Percentiles rank a stretch among this genome's conserved stretches.
Conservation (phyloP, 30 jellyfish, hydroid and myxozoan species). For the Pseudorhiza aurosa region DNA sequence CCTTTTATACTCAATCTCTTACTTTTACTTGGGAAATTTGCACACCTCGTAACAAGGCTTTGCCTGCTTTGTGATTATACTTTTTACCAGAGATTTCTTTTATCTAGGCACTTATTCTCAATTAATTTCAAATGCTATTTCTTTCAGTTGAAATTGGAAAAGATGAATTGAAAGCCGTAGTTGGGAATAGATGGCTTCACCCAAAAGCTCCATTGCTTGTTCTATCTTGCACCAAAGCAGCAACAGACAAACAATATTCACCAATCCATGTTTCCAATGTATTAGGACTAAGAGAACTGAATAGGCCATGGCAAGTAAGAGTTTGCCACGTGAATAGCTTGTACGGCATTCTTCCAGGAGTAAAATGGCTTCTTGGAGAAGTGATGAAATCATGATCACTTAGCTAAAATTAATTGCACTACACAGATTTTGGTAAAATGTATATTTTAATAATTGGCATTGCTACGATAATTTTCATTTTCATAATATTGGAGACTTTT, state of each 20-base stretch:
- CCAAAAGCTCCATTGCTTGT: constrained; percentile 89
- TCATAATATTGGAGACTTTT: too few relatives aligned
- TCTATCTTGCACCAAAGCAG: constrained; percentile 79
- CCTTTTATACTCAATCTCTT: not conserved
- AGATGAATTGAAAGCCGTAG: constrained; percentile 87
- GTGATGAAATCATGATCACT: constrained; percentile 58
- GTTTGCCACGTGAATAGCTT: constrained; percentile 76
- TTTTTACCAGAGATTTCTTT: too few relatives aligned
- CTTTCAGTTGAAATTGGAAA: constrained; percentile 63
- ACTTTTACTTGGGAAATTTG: not conserved
- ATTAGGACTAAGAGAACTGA: constrained; percentile 64
- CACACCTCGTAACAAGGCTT: too few relatives aligned
- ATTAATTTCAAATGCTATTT: too few relatives aligned
- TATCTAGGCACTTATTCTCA: too few relatives aligned
- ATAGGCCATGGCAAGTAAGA: constrained; percentile 95
- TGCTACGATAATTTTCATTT: too few relatives aligned
- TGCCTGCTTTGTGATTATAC: too few relatives aligned
- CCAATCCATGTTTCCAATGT: constrained; percentile 75
- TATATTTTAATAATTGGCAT: too few relatives aligned
- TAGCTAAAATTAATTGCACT: too few relatives aligned
- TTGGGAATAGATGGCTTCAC: constrained; percentile 81
- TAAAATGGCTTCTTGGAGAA: constrained; percentile 76
- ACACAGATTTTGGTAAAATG: too few relatives aligned
- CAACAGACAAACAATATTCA: constrained; percentile 31
- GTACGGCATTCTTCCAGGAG: constrained; percentile 92